These are phyloP conservation scores for Lepidonotus clava DNA, from an alignment of 2,888 invertebrate species.

Conservation along the genomic window DNA sequence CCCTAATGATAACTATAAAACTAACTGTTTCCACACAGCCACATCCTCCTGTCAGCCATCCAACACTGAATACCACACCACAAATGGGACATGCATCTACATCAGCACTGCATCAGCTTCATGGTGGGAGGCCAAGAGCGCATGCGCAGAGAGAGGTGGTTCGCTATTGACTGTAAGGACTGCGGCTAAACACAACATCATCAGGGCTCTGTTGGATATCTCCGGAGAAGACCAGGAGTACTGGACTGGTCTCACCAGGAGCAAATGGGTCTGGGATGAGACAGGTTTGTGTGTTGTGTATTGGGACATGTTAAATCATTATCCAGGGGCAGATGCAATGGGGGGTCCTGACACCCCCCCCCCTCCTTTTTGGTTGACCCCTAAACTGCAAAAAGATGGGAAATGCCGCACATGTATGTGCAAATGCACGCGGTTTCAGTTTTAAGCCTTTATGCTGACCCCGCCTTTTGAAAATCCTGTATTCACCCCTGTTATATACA, in stretches of 20 bases:
- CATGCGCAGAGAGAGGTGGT: neutral
- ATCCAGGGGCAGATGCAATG: too few species aligned
- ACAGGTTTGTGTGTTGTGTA: conserved; percentile 16
- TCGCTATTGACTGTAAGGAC: neutral
- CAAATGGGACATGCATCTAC: neutral
- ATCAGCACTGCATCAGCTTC: neutral
- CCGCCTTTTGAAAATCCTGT: too few species aligned
- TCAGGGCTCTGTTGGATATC: neutral
- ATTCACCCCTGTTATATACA: too few species aligned
- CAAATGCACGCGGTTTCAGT: too few species aligned
- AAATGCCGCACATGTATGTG: too few species aligned
- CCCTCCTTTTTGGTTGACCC: too few species aligned
- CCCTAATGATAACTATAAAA: too few species aligned
- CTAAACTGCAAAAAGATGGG: too few species aligned
- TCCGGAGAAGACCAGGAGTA: neutral
- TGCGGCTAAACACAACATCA: neutral
- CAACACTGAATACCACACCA: neutral
- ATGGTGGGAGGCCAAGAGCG: conserved; percentile 20
- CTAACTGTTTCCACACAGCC: neutral
- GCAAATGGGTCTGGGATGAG: neutral
- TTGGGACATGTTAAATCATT: too few species aligned
- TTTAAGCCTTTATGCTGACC: too few species aligned
- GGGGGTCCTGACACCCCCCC: too few species aligned
- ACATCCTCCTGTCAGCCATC: neutral
- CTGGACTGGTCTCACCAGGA: conserved; percentile 6